A percentile compares a stretch with the other conserved stretches of the same genome.
These are phyloP conservation scores for Threskiornis aethiopicus DNA, from an alignment of 2,797 vertebrate genomes.

Conservation along the genomic window DNA sequence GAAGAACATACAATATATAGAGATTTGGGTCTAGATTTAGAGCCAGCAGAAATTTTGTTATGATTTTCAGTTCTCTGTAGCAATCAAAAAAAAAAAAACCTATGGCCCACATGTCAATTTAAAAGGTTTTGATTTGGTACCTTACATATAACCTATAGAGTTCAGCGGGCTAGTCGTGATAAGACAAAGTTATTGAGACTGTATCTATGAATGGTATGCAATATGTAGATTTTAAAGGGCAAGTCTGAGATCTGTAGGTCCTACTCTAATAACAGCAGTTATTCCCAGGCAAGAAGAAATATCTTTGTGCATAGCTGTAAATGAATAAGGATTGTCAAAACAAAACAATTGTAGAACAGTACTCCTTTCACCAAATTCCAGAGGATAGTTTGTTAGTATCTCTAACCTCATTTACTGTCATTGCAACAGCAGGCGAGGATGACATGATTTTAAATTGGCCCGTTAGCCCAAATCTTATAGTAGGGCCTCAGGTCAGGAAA, in stretches of 20 bases:
- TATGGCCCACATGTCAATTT: not conserved
- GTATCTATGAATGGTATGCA: not conserved
- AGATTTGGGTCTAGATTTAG: not conserved
- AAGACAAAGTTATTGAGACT: not conserved
- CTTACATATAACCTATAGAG: not conserved
- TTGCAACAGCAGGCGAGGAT: not conserved
- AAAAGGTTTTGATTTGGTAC: not conserved
- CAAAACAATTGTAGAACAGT: not conserved
- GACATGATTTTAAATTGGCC: not conserved
- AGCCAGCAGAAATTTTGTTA: not conserved
- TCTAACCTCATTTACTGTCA: not conserved
- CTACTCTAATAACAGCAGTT: not conserved
- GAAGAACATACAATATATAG: not conserved
- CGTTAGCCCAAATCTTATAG: not conserved
- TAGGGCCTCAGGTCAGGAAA: slow-evolving; percentile 17
- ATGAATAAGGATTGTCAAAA: not conserved
- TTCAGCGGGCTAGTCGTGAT: not conserved
- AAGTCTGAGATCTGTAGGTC: not conserved
- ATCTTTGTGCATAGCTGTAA: not conserved
- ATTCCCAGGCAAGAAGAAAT: not conserved
- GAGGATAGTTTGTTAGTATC: not conserved
- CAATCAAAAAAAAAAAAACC: not conserved
- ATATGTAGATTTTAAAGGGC: not conserved
- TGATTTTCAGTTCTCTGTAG: not conserved
- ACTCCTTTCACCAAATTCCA: not conserved